These are phyloP conservation scores for Petrocephalus zakoni DNA, from an alignment of 2,113 vertebrate genomes.

Conservation along the genomic window DNA sequence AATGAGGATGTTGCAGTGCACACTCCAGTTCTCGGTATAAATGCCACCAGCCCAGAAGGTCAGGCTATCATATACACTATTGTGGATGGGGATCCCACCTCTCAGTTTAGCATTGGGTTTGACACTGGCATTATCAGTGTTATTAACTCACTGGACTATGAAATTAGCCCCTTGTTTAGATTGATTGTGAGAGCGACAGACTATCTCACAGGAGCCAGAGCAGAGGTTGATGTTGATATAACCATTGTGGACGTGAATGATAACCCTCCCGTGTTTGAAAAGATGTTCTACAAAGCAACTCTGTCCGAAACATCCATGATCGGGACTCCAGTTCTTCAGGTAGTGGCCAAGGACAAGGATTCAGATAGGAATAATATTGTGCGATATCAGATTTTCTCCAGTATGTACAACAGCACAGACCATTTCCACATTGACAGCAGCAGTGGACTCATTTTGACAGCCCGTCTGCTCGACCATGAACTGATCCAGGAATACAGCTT, in stretches of 20 bases:
- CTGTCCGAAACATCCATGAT: constrained; percentile 89
- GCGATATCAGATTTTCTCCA: constrained; percentile 87
- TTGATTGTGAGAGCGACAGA: constrained; percentile 86
- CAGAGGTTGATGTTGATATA: constrained; percentile 87
- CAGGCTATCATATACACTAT: constrained; percentile 94
- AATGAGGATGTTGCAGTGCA: constrained; percentile 81
- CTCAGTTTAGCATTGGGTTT: constrained; percentile 91
- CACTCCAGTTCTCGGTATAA: constrained; percentile 85
- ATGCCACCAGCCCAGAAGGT: constrained; percentile 91
- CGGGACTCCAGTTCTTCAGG: constrained; percentile 87
- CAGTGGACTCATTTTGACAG: constrained; percentile 90
- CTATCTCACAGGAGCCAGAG: constrained; percentile 81
- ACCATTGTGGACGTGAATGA: constrained; percentile 85
- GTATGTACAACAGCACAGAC: constrained; percentile 82
- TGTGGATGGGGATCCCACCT: constrained; percentile 78
- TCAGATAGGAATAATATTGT: constrained; percentile 81
- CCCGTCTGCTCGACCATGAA: constrained; percentile 87
- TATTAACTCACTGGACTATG: constrained; percentile 80
- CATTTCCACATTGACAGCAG: constrained; percentile 94
- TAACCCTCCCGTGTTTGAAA: constrained; percentile 82
- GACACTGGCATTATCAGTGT: constrained; percentile 91
- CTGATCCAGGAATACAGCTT: constrained; percentile 74
- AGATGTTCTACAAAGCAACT: constrained; percentile 71
- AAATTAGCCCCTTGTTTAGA: constrained; percentile 71
- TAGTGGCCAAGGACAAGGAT: constrained; percentile 80